Evolutionary conservation across 1,140 invertebrate species (phyloP).

Genomic region (Chrysomallon squamiferum): DNA sequence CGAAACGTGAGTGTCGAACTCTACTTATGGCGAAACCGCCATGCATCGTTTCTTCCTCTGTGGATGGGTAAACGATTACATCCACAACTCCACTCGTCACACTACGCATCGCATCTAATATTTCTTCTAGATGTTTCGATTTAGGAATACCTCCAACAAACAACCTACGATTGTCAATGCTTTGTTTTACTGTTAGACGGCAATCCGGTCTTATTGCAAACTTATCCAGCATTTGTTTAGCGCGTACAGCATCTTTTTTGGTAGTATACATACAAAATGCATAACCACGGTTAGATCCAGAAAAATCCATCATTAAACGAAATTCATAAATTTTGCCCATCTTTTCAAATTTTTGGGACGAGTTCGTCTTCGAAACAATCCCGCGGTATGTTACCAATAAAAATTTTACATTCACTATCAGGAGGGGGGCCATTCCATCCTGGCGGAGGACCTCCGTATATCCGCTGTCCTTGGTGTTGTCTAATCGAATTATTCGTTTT

Average conservation of each 20-base stretch:
- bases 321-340: constrained; percentile 75
- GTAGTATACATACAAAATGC: constrained; percentile 79
- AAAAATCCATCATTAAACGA: constrained; percentile 84
- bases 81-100: constrained; percentile 74
- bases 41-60: constrained; percentile 71
- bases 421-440: constrained; percentile 61
- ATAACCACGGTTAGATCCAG: constrained; percentile 79
- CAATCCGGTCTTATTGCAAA: constrained; percentile 73
- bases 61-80: constrained; percentile 77
- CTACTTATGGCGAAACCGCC: constrained; percentile 86
- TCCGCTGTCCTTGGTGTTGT: constrained; percentile 76
- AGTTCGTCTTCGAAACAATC: constrained; percentile 81
- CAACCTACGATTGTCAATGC: constrained; percentile 83
- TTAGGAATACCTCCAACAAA: constrained; percentile 84
- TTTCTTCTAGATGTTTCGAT: constrained; percentile 73
- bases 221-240: constrained; percentile 72
- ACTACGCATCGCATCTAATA: constrained; percentile 73
- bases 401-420: constrained; percentile 74
- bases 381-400: constrained; percentile 83
- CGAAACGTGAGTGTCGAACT: constrained; percentile 79
- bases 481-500: constrained; percentile 67
- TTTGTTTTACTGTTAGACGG: constrained; percentile 77
- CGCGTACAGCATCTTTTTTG: constrained; percentile 69
- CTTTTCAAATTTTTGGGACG: constrained; percentile 75
- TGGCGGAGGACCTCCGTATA: constrained; percentile 66